A percentile compares a stretch with the other conserved stretches of the same genome.
Evolutionary conservation across 2,888 invertebrate species (phyloP).

Genomic region (Orthosia gracilis): DNA sequence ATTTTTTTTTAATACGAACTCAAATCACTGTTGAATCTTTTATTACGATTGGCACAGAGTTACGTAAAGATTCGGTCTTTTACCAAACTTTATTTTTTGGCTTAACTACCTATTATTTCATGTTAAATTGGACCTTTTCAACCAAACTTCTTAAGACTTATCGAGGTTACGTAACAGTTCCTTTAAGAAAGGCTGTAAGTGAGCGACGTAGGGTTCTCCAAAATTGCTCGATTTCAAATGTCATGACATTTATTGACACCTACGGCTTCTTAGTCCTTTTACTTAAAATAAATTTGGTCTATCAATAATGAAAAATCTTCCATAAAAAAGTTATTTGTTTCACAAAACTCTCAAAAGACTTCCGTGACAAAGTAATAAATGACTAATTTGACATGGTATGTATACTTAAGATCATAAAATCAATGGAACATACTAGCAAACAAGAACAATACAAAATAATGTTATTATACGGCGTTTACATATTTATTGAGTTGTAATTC

Average conservation of each 20-base stretch:
- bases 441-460: slow-evolving; percentile 27
- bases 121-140: slow-evolving; percentile 49
- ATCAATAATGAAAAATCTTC: not conserved
- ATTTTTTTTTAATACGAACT: not conserved
- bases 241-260: slow-evolving; percentile 18
- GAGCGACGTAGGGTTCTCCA: slow-evolving; percentile 14
- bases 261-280: slow-evolving; percentile 10
- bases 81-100: slow-evolving; percentile 24
- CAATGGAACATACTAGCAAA: slow-evolving; percentile 15
- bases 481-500: slow-evolving; percentile 55
- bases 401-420: slow-evolving; percentile 21
- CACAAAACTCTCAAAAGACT: slow-evolving; percentile 9
- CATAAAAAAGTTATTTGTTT: not conserved
- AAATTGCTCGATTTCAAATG: slow-evolving; percentile 14
- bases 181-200: slow-evolving; percentile 15
- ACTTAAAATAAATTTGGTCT: not conserved
- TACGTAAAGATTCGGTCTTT: slow-evolving; percentile 30
- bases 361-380: slow-evolving; percentile 15
- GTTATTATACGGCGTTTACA: slow-evolving; percentile 33
- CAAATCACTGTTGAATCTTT: slow-evolving; percentile 24
- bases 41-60: slow-evolving; percentile 22
- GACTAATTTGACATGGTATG: slow-evolving; percentile 6
- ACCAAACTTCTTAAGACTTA: slow-evolving; percentile 36
- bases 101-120: slow-evolving; percentile 42
- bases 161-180: slow-evolving; percentile 37